Percentiles rank a stretch among this genome's conserved stretches.
Conservation (phyloP, 2,797 vertebrate genomes). For the Phataginus tricuspis region DNA sequence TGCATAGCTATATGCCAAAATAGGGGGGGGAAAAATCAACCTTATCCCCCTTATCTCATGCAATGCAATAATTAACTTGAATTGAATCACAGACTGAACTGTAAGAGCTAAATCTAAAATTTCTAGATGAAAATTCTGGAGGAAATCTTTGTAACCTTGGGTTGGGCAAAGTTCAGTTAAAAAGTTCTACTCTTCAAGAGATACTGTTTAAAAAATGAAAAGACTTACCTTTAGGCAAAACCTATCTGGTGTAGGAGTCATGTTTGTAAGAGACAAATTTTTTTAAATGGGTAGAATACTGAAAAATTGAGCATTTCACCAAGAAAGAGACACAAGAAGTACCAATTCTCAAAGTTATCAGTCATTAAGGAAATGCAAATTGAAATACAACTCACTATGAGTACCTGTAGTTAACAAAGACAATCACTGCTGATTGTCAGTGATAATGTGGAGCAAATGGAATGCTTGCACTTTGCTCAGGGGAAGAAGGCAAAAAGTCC, state of each 20-base stretch:
- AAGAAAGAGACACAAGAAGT: neutral
- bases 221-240: neutral
- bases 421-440: neutral
- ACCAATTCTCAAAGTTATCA: neutral
- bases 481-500: neutral
- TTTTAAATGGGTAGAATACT: neutral
- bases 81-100: neutral
- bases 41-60: neutral
- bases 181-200: neutral
- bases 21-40: too few species aligned
- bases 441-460: neutral
- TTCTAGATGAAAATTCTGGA: neutral
- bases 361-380: neutral
- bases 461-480: neutral
- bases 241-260: neutral
- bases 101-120: slow-evolving; percentile 1
- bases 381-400: neutral
- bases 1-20: neutral
- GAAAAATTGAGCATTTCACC: neutral
- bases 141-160: neutral
- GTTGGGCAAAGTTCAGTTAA: neutral
- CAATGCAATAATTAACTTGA: neutral
- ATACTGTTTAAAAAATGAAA: neutral
- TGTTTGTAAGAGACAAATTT: neutral
- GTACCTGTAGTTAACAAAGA: neutral